Evolutionary conservation across 30 jellyfish, hydroid and myxozoan species (phyloP), one percentile per base, ranked within the genome.

Genomic region (Chironex yamaguchii): DNA sequence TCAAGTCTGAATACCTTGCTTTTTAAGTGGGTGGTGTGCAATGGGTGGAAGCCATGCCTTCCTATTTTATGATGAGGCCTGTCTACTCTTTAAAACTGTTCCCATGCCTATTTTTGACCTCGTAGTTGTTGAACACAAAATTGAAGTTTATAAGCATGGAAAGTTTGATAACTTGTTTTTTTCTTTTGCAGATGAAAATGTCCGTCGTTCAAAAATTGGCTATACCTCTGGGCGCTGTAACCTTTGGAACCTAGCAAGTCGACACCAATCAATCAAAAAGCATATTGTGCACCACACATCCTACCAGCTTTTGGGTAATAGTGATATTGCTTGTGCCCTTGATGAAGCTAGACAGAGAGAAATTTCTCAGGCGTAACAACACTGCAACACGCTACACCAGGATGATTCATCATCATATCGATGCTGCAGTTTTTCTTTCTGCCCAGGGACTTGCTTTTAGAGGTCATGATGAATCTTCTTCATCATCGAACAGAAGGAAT

Each of bases 261-360:
- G n/a, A n/a, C n/a, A n/a, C n/a, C n/a, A n/a, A n/a, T n/a, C n/a
- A n/a, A n/a, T n/a, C n/a, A n/a, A n/a, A n/a, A n/a, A n/a, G n/a
- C n/a, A n/a, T n/a, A n/a, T n/a, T n/a, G n/a, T n/a, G n/a, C n/a
- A n/a, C n/a, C n/a, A n/a, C n/a, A n/a, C n/a, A n/a, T n/a, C n/a
- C n/a, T 21, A 20, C 31, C 35, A 34, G 28, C 71, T 3, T n/a
- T 23, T n/a, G 1, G 88, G 79, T 28, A 50, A 76, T 29, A 30
- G 32, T 29, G 78, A 76, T 34, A 62, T 29, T 34, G 51, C 88
- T 27, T 76, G 88, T 52, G 88, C 88, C 26, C 76, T 76, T 29
- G 88, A 76, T 31, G 88, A 76, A 76, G 88, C 88, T 21, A 76
- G 88, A 52, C 88, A 34, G 20, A 76, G 78, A 76, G 79, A 76